Evolutionary conservation across 1,140 invertebrate species (phyloP).

Genomic region (Ceratitis capitata): DNA sequence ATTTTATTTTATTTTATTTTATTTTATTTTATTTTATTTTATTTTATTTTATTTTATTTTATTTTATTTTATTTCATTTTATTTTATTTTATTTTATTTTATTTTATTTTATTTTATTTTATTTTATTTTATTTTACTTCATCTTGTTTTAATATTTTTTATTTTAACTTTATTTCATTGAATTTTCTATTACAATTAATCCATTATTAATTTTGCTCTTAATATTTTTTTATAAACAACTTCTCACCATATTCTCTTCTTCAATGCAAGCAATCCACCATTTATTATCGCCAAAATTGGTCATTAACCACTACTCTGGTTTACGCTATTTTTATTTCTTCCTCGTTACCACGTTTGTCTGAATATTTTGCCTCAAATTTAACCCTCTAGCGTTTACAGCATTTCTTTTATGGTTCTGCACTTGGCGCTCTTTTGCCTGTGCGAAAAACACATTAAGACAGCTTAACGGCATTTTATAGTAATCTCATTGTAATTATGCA

Average conservation of each 20-base stretch:
- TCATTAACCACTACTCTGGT: neutral
- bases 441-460: slow-evolving; percentile 11
- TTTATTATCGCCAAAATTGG: neutral
- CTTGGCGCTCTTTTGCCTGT: neutral
- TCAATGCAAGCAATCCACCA: too few relatives aligned
- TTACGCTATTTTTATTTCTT: neutral
- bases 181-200: neutral
- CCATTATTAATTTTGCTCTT: neutral
- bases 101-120: too few relatives aligned
- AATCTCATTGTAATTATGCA: slow-evolving; percentile 1
- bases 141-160: too few relatives aligned
- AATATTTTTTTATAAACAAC: too few relatives aligned
- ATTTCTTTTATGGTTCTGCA: neutral
- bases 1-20: too few relatives aligned
- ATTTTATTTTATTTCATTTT: too few relatives aligned
- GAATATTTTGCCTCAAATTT: neutral
- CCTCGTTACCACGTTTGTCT: neutral
- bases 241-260: neutral
- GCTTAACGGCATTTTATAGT: neutral
- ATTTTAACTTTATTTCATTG: too few relatives aligned
- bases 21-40: too few relatives aligned
- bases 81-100: too few relatives aligned
- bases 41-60: too few relatives aligned
- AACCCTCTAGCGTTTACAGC: neutral
- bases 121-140: too few relatives aligned